Base-by-base conservation (phyloP, 2,888 invertebrate species). In the Ypsolopha sequella region DNA sequence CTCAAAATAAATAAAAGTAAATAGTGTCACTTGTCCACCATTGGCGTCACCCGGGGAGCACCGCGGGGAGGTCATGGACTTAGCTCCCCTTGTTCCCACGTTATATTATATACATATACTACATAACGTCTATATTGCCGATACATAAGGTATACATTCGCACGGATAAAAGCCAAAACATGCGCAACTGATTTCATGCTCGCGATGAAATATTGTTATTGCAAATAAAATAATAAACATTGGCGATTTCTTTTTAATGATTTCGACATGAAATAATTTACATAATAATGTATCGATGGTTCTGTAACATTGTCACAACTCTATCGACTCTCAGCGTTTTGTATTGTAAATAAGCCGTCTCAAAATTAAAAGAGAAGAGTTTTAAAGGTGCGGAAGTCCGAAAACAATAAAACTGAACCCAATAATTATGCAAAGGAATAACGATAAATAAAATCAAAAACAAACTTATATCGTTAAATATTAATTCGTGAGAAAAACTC, bases 31-130 rank as follows among this genome's bases (percentile, higher is more conserved):
- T 65, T 70, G 82, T 82, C 82, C 82, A 81, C 82, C 71, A 65
- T 81, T 82, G 79, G 82, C 82, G 82, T 81, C 72, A 84, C 84
- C 82, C 82, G 81, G 84, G 84, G 82, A 80, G 82, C 82, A 84
- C 82, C 82, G 77, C 82, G 82, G 73, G 82, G 82, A 84, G 82
- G 82, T 80, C 73, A 82, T 84, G 82, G 82, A 84, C 82, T 71
- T 63, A 73, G 80, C 81, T 76, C 82, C 82, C 82, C 82, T 82
- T 75, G 65, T 71, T 73, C 75, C 73, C 74, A 75, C 67, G 70
- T 38, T 45, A n/a, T 36, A 36, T 36, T 34, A 51, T 24, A 43
- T n/a, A 44, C n/a, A 38, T 44, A 45, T 45, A 51, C 34, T 36
- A n/a, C 10, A 14, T 41, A 14, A 34, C n/a, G 14, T 10, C 13